Percentiles rank a stretch among this genome's conserved stretches.
Evolutionary conservation across 2,113 vertebrate species (phyloP).

Genomic region (Myrmecobius fasciatus): DNA sequence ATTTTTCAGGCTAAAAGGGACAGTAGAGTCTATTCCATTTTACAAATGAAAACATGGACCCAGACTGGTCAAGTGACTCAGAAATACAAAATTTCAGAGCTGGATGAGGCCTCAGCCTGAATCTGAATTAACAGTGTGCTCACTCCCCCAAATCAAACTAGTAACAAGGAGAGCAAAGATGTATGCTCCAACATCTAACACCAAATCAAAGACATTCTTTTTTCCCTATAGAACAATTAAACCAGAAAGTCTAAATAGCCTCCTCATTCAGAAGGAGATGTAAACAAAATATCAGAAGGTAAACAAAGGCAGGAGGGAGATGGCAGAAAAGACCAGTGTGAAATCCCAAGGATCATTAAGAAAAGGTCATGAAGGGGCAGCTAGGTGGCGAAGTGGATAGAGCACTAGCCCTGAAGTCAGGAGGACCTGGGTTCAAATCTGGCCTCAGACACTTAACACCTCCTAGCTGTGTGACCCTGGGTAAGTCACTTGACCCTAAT

Average conservation of each 20-base stretch:
- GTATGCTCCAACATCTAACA: background rate
- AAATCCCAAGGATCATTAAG: background rate
- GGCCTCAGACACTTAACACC: no score
- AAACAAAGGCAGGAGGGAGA: background rate
- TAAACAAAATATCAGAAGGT: background rate
- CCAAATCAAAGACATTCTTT: background rate
- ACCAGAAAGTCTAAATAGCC: background rate
- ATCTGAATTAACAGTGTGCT: background rate
- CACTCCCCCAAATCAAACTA: background rate
- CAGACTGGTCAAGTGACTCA: background rate
- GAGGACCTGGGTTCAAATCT: no score
- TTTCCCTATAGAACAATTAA: background rate
- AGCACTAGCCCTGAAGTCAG: no score
- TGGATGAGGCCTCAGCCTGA: background rate
- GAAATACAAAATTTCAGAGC: background rate
- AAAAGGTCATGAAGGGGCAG: background rate
- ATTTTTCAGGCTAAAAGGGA: background rate
- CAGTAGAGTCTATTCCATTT: background rate
- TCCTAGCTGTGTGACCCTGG: no score
- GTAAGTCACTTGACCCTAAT: no score
- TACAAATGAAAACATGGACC: background rate
- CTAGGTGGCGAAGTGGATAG: no score
- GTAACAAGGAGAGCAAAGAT: background rate
- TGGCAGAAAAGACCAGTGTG: background rate
- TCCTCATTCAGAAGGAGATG: background rate